phyloP scores from a whole-genome alignment of 2,888 invertebrate species.

The Laspeyria flexula region DNA sequence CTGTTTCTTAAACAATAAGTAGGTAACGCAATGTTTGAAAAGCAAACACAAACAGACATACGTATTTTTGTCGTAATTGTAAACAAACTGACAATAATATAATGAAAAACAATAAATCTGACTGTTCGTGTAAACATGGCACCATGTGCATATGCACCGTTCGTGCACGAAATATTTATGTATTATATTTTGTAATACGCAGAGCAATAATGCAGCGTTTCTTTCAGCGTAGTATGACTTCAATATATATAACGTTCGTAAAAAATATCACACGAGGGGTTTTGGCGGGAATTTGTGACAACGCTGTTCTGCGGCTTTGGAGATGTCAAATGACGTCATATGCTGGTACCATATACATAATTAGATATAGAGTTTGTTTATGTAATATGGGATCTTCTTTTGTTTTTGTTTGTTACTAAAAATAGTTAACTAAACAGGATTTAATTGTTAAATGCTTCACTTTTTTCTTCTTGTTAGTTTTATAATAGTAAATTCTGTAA shows the following conservation, averaged over 20 bases:
- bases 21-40: constrained; percentile 44
- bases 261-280: constrained; percentile 1
- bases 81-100: constrained; percentile 49
- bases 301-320: neutral
- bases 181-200: constrained; percentile 12
- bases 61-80: constrained; percentile 41
- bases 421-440: too few relatives aligned
- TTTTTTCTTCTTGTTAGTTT: too few relatives aligned
- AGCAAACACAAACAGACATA: constrained; percentile 28
- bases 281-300: constrained; percentile 10
- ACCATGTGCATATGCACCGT: constrained; percentile 12
- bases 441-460: too few relatives aligned
- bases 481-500: too few relatives aligned
- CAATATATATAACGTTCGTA: constrained; percentile 13
- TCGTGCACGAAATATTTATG: constrained; percentile 18
- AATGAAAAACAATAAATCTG: constrained; percentile 41
- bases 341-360: neutral
- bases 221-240: neutral
- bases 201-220: constrained; percentile 9
- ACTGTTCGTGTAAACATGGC: constrained; percentile 29
- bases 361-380: too few relatives aligned
- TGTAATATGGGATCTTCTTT: too few relatives aligned
- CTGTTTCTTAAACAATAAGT: constrained; percentile 28
- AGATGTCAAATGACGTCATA: constrained; percentile 9
- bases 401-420: too few relatives aligned